These are phyloP conservation scores for Lamellibrachia satsuma DNA, from an alignment of 2,888 invertebrate species.

Conservation along the genomic window DNA sequence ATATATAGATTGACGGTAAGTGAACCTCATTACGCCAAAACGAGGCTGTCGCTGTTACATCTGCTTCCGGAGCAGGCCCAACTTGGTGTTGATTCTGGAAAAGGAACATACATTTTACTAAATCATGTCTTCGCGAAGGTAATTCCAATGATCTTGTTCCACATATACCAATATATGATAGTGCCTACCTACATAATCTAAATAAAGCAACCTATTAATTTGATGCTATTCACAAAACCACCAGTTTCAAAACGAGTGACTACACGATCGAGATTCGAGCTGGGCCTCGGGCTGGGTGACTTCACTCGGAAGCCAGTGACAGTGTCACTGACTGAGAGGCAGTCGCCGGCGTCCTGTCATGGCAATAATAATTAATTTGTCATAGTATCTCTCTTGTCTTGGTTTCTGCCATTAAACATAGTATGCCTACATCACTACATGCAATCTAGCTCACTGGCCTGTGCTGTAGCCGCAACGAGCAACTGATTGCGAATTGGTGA, in stretches of 20 bases:
- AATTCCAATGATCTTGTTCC: background rate
- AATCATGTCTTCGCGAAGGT: slow-evolving; percentile 12
- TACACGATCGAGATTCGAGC: no score
- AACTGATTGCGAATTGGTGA: background rate
- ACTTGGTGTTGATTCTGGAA: background rate
- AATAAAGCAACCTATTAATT: background rate
- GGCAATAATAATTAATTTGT: background rate
- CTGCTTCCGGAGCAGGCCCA: slow-evolving; percentile 4
- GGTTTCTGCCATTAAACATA: background rate
- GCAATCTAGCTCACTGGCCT: background rate
- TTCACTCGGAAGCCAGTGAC: background rate
- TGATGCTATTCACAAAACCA: background rate
- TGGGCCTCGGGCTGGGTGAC: no score
- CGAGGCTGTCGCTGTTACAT: slow-evolving; percentile 3
- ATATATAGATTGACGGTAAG: no score
- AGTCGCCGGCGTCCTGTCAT: background rate
- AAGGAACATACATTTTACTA: background rate
- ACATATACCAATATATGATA: background rate
- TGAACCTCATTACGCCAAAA: background rate
- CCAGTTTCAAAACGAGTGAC: background rate
- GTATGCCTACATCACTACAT: background rate
- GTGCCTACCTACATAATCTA: background rate
- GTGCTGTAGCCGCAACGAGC: background rate
- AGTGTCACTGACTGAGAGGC: background rate
- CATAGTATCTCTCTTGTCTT: background rate